Base-by-base conservation (phyloP, 2,888 invertebrate species). In the Caenorhabditis becei region DNA sequence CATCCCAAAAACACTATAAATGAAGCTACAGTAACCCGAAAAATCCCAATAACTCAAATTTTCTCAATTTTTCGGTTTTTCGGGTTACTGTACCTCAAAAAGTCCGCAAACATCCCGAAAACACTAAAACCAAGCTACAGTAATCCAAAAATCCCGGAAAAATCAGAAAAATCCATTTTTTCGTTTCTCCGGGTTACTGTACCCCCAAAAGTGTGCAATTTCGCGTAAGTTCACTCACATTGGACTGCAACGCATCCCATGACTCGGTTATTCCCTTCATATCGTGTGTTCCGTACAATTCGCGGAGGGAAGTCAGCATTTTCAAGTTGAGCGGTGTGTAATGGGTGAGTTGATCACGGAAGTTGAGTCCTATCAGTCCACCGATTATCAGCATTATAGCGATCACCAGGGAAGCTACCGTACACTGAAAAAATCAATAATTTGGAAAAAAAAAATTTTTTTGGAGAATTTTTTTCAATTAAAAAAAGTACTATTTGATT, bases 311-410 rank as follows among this genome's bases (percentile, higher is more conserved):
- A 4, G 91, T 89, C 16, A 85, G 80, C 89, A 91, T 89, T 83
- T 91, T 91, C 62, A 91, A 82, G 78, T 91, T 85, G 37, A 91
- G 71, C 16, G 90, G 89, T n/a, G 87, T 89, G 59, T 86, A 87
- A 37, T 86, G 69, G 14, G 71, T 82, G 49, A 89, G 62, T 77
- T 91, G 89, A 26, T 85, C 83, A 18, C 87, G 84, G 77, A 91
- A 91, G n/a, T 91, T 91, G 44, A 90, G 87, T 37, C 91, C 91
- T 87, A 91, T 91, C 18, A 90, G 77, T 18, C 91, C 91, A 26
- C 89, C 91, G 61, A 91, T 86, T 44, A 88, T 80, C 11, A 91
- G 74, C 89, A 91, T 90, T 16, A 90, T 80, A 47, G 88, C 88
- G 41, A 91, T 87, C 14, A 91, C 86, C 11, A 86, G 61, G 10